Base-by-base conservation (phyloP, 2,113 vertebrate genomes). In the Ursus arctos region DNA sequence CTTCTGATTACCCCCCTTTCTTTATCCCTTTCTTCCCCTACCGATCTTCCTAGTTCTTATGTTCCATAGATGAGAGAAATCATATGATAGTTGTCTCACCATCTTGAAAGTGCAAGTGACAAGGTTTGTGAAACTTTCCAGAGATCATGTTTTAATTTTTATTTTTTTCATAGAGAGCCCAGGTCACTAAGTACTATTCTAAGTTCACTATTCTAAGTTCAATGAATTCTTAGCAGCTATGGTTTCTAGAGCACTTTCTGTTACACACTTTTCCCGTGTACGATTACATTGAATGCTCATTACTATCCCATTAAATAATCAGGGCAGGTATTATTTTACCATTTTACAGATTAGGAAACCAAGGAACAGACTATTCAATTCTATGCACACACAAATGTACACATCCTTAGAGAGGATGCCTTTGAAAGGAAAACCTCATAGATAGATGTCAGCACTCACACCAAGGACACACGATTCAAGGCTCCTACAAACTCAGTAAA, bases 321-420 rank as follows among this genome's bases (percentile, higher is more conserved):
- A 65, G 18, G 43, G 1, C 18, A 40, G 40, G 12, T 59, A 28
- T 33, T 77, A 65, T 47, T 40, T 31, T 10, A 22, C 40, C 47
- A 82, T 76, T 85, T 93, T 94, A 96, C 28, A 95, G 67, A 91
- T 24, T 9, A 86, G n/a, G 7, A 81, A 49, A 90, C 14, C 9
- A 53, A 86, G 51, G 63, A 51, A 53, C 9, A 80, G n/a, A 55
- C 1, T 79, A 94, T 93, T 96, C 15, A 76, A n/a, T 47, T 51
- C 71, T 22, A 11, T 16, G 74, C 36, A 53, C 24, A 53, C 24
- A 81, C 16, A 53, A 9, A 69, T 2, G 33, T 19, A 55, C 51
- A 87, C 36, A 36, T 51, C 65, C 40, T 36, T 49, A 3, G 43
- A 31, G 1, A 51, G 12, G 53, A 85, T 28, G 4, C 9, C 55